phyloP scores from a whole-genome alignment of 2,888 invertebrate species.

The Coecobrya sp. region DNA sequence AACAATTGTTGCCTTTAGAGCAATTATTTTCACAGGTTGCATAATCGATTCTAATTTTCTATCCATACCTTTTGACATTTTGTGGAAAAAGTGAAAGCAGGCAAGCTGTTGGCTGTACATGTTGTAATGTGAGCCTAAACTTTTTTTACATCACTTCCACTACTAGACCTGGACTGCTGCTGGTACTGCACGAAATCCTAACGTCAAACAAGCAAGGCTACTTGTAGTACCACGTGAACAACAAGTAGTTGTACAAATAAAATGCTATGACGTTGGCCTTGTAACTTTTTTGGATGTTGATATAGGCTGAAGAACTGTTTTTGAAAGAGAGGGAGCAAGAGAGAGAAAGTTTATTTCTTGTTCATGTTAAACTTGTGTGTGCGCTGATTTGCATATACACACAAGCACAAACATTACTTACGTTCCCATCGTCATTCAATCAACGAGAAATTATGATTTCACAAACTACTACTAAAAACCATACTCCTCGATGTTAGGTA shows the following conservation, averaged over 20 bases:
- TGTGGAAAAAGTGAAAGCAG: background rate
- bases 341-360: conserved; percentile 10
- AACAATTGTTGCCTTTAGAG: conserved; percentile 16
- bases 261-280: background rate
- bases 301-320: background rate
- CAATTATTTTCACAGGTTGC: conserved; percentile 30
- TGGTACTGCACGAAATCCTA: background rate
- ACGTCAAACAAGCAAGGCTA: conserved; percentile 19
- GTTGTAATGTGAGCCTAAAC: background rate
- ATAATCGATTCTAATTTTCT: conserved; percentile 7
- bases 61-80: conserved; percentile 28
- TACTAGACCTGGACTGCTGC: too few relatives aligned
- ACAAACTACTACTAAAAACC: background rate
- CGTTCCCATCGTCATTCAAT: conserved; percentile 15
- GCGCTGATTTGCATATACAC: conserved; percentile 36
- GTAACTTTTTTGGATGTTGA: conserved; percentile 31
- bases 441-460: conserved; percentile 1
- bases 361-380: background rate
- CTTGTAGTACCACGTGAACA: conserved; percentile 1
- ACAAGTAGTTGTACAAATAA: conserved; percentile 57
- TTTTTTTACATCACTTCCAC: background rate
- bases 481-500: too few relatives aligned
- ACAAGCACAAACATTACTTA: background rate
- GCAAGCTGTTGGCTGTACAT: background rate
- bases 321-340: background rate